Evolutionary conservation across 1,140 invertebrate species (phyloP).

Genomic region (Acromyrmex heyeri): DNA sequence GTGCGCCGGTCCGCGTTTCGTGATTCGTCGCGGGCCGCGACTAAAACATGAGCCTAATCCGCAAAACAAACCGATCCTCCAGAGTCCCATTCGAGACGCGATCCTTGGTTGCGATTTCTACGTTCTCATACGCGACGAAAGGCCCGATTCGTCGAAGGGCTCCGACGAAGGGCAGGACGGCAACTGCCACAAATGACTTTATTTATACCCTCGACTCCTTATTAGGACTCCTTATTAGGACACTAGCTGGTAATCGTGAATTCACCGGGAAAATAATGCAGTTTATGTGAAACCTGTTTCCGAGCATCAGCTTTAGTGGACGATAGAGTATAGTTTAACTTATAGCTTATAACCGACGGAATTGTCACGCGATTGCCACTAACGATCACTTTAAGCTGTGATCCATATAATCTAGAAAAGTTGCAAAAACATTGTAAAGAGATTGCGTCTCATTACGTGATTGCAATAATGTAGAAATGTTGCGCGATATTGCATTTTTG

Average conservation of each 20-base stretch:
- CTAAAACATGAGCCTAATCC: slow-evolving; percentile 75
- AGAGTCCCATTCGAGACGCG: slow-evolving; percentile 11
- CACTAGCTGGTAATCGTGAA: slow-evolving; percentile 46
- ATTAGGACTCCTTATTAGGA: slow-evolving; percentile 63
- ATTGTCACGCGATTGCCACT: neutral
- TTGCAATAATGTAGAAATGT: neutral
- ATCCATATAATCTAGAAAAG: neutral
- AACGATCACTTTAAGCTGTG: neutral
- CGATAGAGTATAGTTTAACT: neutral
- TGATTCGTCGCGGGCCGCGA: slow-evolving; percentile 71
- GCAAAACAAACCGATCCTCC: slow-evolving; percentile 73
- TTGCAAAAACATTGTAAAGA: neutral
- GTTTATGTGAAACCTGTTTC: neutral
- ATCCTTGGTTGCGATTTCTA: neutral
- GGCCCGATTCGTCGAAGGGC: slow-evolving; percentile 67
- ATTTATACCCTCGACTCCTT: slow-evolving; percentile 67
- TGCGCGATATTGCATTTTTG: neutral
- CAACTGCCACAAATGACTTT: slow-evolving; percentile 72
- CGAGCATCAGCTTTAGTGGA: neutral
- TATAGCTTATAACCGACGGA: neutral
- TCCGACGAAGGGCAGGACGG: slow-evolving; percentile 16
- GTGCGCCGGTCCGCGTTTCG: slow-evolving; percentile 70
- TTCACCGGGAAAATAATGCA: slow-evolving; percentile 60
- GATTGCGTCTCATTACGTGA: neutral
- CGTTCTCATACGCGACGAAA: slow-evolving; percentile 63